A percentile compares a stretch with the other conserved stretches of the same genome.
Evolutionary conservation across 1,140 invertebrate species (phyloP).

Genomic region (Eriocheir sinensis): DNA sequence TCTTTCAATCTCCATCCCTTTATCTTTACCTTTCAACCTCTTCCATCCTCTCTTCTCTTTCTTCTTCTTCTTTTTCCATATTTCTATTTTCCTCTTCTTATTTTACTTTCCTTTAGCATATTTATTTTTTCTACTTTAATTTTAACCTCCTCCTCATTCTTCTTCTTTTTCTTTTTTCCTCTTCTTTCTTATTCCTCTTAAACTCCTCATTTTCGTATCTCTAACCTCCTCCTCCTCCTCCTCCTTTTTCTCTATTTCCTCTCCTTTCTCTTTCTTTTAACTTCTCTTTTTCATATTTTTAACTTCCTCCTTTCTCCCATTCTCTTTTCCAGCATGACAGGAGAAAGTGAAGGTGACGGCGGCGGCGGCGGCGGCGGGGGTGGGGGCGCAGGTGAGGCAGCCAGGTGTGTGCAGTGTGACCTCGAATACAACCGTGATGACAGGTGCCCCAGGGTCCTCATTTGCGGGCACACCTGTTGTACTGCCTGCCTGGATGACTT

Average conservation of each 20-base stretch:
- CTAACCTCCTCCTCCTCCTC: too few relatives aligned
- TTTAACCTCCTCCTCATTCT: background rate
- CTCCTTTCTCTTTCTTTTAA: background rate
- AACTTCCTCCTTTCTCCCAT: background rate
- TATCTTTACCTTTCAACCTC: background rate
- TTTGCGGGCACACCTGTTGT: constrained; percentile 69
- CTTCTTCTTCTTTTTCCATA: background rate
- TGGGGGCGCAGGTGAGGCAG: too few relatives aligned
- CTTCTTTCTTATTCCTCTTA: background rate
- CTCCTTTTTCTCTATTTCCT: background rate
- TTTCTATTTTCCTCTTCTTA: background rate
- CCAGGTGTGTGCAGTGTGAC: constrained; percentile 5
- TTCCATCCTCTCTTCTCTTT: background rate
- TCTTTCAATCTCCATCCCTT: constrained; percentile 37
- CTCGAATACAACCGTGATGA: constrained; percentile 33
- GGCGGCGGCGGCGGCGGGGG: too few relatives aligned
- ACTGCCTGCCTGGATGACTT: constrained; percentile 43
- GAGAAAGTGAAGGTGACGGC: background rate
- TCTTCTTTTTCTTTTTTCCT: background rate
- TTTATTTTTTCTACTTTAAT: background rate
- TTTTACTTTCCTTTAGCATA: background rate
- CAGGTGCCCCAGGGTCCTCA: constrained; percentile 45
- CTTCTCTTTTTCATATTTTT: background rate
- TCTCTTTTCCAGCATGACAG: background rate
- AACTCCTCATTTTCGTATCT: too few relatives aligned